These are phyloP conservation scores for Phyllostomus hastatus DNA, from an alignment of 2,113 vertebrate species.

Conservation along the genomic window DNA sequence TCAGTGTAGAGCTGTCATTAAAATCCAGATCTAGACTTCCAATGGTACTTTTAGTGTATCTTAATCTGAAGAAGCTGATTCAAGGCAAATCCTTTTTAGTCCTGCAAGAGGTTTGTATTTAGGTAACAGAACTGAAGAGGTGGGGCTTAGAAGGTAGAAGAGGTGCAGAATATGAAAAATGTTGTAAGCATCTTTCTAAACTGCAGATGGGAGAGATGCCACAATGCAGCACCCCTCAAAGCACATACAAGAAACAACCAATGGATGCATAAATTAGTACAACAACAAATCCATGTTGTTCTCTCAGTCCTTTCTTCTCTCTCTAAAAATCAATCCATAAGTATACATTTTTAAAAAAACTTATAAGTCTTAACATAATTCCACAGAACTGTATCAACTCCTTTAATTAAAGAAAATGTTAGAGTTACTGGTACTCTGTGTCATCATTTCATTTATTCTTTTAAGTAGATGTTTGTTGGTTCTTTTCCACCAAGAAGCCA, in stretches of 20 bases:
- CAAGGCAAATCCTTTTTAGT: not conserved
- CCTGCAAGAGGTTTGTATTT: not conserved
- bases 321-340: no score
- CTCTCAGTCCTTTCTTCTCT: no score
- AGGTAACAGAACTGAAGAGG: not conserved
- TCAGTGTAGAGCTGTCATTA: constrained; percentile 13
- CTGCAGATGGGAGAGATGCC: not conserved
- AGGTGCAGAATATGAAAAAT: not conserved
- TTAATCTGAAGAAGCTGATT: constrained; percentile 22
- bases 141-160: not conserved
- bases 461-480: not conserved
- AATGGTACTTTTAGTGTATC: not conserved
- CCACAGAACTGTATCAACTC: not conserved
- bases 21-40: constrained; percentile 27
- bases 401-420: not conserved
- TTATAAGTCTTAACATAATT: not conserved
- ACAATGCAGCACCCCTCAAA: not conserved
- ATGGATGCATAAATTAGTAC: no score
- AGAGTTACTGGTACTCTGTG: not conserved
- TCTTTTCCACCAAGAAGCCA: not conserved
- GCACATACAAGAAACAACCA: no score
- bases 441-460: not conserved
- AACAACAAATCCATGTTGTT: no score
- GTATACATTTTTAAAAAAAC: no score
- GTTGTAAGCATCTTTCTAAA: not conserved